Evolutionary conservation across 2,797 vertebrate genomes (phyloP), one percentile per base, ranked within the genome.

Genomic region (Petrocephalus sullivani): DNA sequence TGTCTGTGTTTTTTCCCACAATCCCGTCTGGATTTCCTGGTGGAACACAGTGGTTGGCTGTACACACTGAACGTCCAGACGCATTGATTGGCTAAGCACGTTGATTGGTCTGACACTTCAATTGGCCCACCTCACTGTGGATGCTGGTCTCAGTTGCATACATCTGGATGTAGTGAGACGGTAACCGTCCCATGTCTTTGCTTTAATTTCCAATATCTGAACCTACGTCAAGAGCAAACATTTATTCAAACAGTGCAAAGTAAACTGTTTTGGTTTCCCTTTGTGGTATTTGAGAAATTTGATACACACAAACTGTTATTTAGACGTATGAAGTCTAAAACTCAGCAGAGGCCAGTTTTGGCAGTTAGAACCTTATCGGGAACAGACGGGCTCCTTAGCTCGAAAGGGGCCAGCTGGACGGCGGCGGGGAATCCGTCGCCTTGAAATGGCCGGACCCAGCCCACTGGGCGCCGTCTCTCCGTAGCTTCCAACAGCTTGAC

Each of bases 221-320:
- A 81, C 37, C 75, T 41, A 81, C 37, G 49, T 81, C 75, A 49
- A 81, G 75, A 49, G 75, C 41, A 21, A 5, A 49, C 75, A 81
- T 81, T 81, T 81, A 49, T 49, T 19, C 41, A 49, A 37, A 49
- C 19, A 19, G 75, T 2, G 41, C 75, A 9, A 21, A 81, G 37
- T 46, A 46, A 81, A 81, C 75, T 81, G 28, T 37, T 81, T 81
- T 49, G 41, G 16, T 81, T 49, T 81, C 19, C 1, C 75, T 49
- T 49, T 21, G 37, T n/a, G 19, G 75, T 9, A 8, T 49, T 81
- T 16, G 41, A 46, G 41, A 49, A 81, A 81, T 81, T 21, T 19
- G 75, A 81, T 81, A 81, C 19, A 49, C 41, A 81, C 75, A 49
- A 49, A 81, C 41, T 81, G 75, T 81, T 78, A 78, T n/a, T 81